Base-by-base conservation (phyloP, 37 sponge, comb jelly and placozoan genomes). In the Bolinopsis microptera region DNA sequence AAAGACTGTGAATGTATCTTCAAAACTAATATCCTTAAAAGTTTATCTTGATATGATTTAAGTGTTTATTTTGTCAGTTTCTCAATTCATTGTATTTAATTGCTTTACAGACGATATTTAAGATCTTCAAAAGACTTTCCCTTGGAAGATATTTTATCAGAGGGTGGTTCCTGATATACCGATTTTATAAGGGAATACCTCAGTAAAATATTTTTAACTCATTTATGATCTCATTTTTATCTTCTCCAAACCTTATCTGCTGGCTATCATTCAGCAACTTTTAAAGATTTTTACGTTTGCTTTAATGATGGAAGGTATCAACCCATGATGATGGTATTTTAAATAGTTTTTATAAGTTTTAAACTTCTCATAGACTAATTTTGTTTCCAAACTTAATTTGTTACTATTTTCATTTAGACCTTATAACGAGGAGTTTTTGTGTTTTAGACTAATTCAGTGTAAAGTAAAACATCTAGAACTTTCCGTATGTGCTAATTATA, bases 211-310 rank as follows among this genome's bases (percentile, higher is more conserved):
- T 48, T 48, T 48, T 48, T 48, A 48, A 48, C 61, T 13, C 61
- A 48, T 48, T 48, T 48, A 48, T 48, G 61, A 48, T 48, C 5
- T 48, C 61, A 48, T 48, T 48, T 48, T 48, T 48, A 18, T 18
- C 13, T 13, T 48, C 61, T 48, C 61, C 61, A 48, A 48, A 48
- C 61, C 61, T 48, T 48, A 48, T 48, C 61, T 18, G 61, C 61
- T 48, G 13, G 61, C 5, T 48, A 48, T 48, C 61, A 48, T 48
- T 18, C 13, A 5, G 61, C 61, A 48, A 77, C 80, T 32, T 77
- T 77, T 70, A 32, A 77, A 77, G 80, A 77, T 77, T 77, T 77
- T 77, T 77, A 77, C 80, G 80, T 77, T 77, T 77, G 80, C 80
- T 77, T 77, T 77, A 36, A 77, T 77, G 21, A 77, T 77, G 35